phyloP scores from a whole-genome alignment of 35 echinoderm and acorn worm genomes.

The Strongylocentrotus purpuratus region DNA sequence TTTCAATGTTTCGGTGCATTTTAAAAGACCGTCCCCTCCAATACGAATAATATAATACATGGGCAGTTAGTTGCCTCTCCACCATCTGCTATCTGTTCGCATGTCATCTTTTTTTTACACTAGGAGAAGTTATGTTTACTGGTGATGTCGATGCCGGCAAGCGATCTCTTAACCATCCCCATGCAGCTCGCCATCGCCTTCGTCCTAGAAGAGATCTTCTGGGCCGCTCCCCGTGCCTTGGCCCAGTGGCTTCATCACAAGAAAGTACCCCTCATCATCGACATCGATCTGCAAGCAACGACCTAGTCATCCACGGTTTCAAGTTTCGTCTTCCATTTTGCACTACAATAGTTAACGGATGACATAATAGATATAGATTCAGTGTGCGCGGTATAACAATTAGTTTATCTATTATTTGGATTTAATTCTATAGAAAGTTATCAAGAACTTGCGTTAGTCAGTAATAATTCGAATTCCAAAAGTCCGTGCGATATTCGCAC shows the following conservation, averaged over 20 bases:
- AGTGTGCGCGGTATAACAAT: not conserved
- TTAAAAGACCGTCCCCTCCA: too few relatives aligned
- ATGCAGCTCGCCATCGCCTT: slow-evolving; percentile 88
- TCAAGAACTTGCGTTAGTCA: too few relatives aligned
- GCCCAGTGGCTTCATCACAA: slow-evolving; percentile 83
- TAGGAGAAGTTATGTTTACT: slow-evolving; percentile 97
- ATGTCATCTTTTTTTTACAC: not conserved
- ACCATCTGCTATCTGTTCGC: too few relatives aligned
- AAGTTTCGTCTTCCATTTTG: not conserved
- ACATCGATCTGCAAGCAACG: slow-evolving; percentile 9
- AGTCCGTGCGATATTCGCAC: too few relatives aligned
- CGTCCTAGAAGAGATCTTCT: slow-evolving; percentile 87
- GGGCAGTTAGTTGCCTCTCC: too few relatives aligned
- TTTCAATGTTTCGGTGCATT: too few relatives aligned
- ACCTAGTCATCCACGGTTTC: not conserved
- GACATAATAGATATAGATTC: not conserved
- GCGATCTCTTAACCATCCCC: slow-evolving; percentile 85
- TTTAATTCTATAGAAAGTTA: too few relatives aligned
- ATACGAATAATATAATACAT: too few relatives aligned
- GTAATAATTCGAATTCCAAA: too few relatives aligned
- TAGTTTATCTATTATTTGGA: too few relatives aligned
- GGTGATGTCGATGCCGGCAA: slow-evolving; percentile 95
- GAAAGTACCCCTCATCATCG: slow-evolving; percentile 83
- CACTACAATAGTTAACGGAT: not conserved
- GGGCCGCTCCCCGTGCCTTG: slow-evolving; percentile 67